A percentile compares a stretch with the other conserved stretches of the same genome.
These are phyloP conservation scores for Limenitis camilla DNA, from an alignment of 2,888 invertebrate genomes.

Conservation along the genomic window DNA sequence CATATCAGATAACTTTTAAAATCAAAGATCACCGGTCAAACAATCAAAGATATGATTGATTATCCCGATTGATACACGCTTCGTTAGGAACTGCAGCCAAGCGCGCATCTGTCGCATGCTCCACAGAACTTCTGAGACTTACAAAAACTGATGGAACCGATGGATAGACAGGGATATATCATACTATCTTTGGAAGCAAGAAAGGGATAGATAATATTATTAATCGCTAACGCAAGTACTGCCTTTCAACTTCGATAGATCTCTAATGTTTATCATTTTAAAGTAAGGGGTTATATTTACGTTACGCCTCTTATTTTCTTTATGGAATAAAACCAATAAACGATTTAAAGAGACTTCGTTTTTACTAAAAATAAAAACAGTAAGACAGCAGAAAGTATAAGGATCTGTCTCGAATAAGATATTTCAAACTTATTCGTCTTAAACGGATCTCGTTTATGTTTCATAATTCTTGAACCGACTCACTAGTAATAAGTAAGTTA, in stretches of 20 bases:
- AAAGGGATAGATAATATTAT: conserved; percentile 43
- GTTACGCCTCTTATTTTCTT: no score
- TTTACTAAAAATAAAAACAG: no score
- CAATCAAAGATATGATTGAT: conserved; percentile 70
- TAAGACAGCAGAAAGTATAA: no score
- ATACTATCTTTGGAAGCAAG: conserved; percentile 29
- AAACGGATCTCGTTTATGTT: no score
- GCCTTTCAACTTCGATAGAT: conserved; percentile 48
- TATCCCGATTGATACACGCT: conserved; percentile 66
- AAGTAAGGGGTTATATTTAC: conserved; percentile 20
- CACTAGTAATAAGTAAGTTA: no score
- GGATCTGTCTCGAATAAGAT: no score
- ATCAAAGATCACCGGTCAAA: conserved; percentile 53
- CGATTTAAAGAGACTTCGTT: no score
- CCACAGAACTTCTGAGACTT: conserved; percentile 61
- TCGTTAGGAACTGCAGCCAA: conserved; percentile 67
- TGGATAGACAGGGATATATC: conserved; percentile 43
- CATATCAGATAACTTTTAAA: conserved; percentile 34
- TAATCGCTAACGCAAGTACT: conserved; percentile 45
- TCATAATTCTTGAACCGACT: no score
- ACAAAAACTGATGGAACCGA: conserved; percentile 62
- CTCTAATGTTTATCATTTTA: conserved; percentile 34
- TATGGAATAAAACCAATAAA: no score
- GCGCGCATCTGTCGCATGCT: conserved; percentile 72
- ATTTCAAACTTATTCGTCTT: no score